These are phyloP conservation scores for Cydia pomonella DNA, from an alignment of 1,140 invertebrate species.

Conservation along the genomic window DNA sequence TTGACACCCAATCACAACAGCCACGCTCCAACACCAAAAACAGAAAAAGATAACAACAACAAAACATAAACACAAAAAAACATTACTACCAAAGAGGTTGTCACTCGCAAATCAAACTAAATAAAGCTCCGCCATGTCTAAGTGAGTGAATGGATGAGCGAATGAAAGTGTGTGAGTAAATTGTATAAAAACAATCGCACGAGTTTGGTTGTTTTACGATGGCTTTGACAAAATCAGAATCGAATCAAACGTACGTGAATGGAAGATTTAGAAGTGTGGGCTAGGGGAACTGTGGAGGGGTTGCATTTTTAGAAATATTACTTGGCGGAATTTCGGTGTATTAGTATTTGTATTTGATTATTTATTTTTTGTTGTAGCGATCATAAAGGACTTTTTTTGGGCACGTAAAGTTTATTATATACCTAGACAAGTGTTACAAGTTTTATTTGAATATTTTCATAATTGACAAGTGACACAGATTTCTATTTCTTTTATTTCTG, in stretches of 20 bases:
- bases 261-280: conserved; percentile 59
- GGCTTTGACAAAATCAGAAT: conserved; percentile 75
- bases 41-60: conserved; percentile 52
- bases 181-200: conserved; percentile 77
- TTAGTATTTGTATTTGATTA: neutral
- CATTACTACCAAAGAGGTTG: conserved; percentile 39
- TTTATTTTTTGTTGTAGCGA: neutral
- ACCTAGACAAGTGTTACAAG: too few relatives aligned
- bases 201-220: conserved; percentile 64
- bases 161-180: conserved; percentile 52
- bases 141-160: conserved; percentile 54
- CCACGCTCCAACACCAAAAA: conserved; percentile 60
- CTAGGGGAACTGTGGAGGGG: conserved; percentile 48
- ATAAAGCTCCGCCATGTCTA: conserved; percentile 61
- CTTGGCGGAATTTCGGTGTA: neutral
- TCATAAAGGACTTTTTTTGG: too few relatives aligned
- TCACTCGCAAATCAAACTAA: conserved; percentile 73
- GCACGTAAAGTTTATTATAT: too few relatives aligned
- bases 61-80: conserved; percentile 50
- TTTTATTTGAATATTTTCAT: too few relatives aligned
- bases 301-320: neutral
- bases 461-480: too few relatives aligned
- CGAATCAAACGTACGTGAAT: conserved; percentile 74
- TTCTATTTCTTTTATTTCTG: too few relatives aligned
- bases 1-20: conserved; percentile 76